These are phyloP conservation scores for Labeo rohita DNA, from an alignment of 2,113 vertebrate species.

Conservation along the genomic window DNA sequence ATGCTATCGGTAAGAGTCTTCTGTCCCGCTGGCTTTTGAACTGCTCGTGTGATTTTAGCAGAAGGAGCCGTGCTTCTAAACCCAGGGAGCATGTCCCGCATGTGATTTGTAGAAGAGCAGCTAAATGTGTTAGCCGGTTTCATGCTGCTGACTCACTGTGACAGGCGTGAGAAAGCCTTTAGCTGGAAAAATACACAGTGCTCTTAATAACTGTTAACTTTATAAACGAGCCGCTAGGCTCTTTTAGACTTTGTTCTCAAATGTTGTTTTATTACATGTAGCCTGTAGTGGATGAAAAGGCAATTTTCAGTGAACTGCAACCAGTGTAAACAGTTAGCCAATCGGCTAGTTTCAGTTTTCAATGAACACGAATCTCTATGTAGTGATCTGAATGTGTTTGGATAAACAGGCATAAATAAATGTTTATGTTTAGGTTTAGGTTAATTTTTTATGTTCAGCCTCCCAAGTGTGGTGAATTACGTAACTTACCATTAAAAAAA, in stretches of 20 bases:
- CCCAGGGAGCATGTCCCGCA: neutral
- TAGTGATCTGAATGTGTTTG: neutral
- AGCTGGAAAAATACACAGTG: neutral
- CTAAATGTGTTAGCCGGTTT: constrained; percentile 54
- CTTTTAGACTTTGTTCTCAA: neutral
- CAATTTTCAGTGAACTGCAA: constrained; percentile 1
- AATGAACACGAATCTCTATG: neutral
- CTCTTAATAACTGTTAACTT: neutral
- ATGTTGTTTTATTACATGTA: neutral
- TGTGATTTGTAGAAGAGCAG: constrained; percentile 18
- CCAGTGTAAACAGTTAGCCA: constrained; percentile 3
- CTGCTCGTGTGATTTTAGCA: neutral
- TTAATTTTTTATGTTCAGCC: no score
- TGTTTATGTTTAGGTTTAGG: neutral
- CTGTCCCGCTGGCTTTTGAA: neutral
- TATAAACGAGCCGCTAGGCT: neutral
- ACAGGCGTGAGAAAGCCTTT: constrained; percentile 42
- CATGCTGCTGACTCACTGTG: constrained; percentile 81
- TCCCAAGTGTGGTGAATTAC: neutral
- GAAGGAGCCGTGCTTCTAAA: neutral
- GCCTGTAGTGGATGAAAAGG: neutral
- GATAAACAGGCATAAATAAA: neutral
- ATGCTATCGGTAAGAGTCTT: constrained; percentile 84
- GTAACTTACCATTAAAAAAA: neutral
- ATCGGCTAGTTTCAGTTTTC: constrained; percentile 20